Percentiles rank a stretch among this genome's conserved stretches.
phyloP scores from a whole-genome alignment of 2,113 vertebrate genomes.

The Emydocephalus ijimae region DNA sequence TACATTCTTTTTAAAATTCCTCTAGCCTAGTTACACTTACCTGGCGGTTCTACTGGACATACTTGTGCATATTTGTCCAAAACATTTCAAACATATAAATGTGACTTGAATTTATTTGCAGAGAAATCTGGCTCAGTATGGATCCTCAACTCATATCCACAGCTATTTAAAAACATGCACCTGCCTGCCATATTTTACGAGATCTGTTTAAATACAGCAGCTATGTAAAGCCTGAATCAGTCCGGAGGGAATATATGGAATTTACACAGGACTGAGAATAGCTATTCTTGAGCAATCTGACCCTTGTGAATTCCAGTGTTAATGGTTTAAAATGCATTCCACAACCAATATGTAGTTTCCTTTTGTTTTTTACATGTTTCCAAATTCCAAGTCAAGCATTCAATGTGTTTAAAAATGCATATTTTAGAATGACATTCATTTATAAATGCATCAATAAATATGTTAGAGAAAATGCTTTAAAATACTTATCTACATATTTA shows the following conservation, averaged over 20 bases:
- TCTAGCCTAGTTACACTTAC: neutral
- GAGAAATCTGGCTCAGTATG: neutral
- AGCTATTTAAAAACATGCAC: neutral
- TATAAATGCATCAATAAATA: neutral
- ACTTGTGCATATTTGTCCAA: neutral
- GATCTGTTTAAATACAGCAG: neutral
- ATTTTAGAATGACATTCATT: neutral
- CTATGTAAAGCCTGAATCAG: neutral
- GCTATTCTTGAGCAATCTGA: neutral
- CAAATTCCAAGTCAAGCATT: neutral
- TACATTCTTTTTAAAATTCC: neutral
- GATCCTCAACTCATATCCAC: neutral
- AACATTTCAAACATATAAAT: neutral
- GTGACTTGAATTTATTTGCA: neutral
- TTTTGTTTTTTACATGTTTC: neutral
- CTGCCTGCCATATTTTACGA: neutral
- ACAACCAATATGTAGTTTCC: neutral
- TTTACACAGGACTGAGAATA: neutral
- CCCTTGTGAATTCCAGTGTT: neutral
- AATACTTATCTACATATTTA: neutral
- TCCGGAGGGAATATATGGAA: neutral
- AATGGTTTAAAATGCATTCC: neutral
- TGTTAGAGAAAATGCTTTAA: neutral
- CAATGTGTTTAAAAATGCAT: neutral
- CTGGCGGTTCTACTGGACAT: neutral